A percentile compares a stretch with the other conserved stretches of the same genome.
These are phyloP conservation scores for Mustelus asterias DNA, from an alignment of 2,113 vertebrate species.

Conservation along the genomic window DNA sequence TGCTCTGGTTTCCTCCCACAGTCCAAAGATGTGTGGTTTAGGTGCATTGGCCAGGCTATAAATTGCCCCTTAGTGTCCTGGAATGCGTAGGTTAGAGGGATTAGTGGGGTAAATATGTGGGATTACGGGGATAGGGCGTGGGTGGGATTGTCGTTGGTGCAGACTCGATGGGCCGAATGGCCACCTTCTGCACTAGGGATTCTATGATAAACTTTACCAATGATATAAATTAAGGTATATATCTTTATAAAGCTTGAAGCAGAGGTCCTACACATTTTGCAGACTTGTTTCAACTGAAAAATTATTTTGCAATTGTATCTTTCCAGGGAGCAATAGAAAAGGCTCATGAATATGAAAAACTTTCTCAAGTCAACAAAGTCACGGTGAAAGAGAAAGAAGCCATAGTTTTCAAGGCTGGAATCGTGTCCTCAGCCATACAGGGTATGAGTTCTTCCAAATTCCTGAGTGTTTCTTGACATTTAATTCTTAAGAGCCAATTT, in stretches of 20 bases:
- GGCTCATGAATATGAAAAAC: conserved; percentile 35
- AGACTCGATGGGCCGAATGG: too few species aligned
- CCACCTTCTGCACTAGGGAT: too few species aligned
- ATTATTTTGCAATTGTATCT: background rate
- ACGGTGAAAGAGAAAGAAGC: conserved; percentile 29
- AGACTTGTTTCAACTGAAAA: background rate
- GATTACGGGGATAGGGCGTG: too few species aligned
- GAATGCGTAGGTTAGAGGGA: too few species aligned
- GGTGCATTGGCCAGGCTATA: too few species aligned
- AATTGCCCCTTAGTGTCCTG: too few species aligned
- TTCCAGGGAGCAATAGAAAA: conserved; percentile 32
- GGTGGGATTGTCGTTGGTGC: too few species aligned
- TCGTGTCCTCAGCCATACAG: conserved; percentile 18
- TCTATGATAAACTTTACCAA: background rate
- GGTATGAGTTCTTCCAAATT: background rate
- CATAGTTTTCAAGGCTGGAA: conserved; percentile 25
- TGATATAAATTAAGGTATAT: background rate
- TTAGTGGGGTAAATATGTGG: too few species aligned
- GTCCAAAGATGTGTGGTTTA: too few species aligned
- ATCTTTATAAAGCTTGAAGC: background rate
- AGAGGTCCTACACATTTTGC: background rate
- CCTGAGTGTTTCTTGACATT: background rate
- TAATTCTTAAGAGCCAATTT: background rate
- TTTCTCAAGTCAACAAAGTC: conserved; percentile 27
- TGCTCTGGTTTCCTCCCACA: too few species aligned